Evolutionary conservation across 2,888 invertebrate genomes (phyloP).

Genomic region (Alitta virens): DNA sequence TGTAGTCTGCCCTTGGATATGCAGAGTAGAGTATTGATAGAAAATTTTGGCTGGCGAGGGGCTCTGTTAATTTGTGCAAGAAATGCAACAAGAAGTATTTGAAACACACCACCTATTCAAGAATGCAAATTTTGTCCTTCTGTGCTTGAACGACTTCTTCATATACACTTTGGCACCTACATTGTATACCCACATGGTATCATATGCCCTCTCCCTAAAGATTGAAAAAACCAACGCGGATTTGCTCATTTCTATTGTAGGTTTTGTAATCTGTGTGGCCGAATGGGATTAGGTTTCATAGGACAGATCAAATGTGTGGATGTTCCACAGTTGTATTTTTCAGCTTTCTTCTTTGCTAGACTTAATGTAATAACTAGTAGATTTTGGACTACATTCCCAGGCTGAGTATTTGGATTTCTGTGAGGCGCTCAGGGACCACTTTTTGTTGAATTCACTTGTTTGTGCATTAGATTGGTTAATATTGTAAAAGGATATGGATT

Average conservation of each 20-base stretch:
- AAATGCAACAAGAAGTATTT: too few relatives aligned
- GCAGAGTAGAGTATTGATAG: background rate
- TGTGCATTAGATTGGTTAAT: constrained; percentile 31
- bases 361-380: constrained; percentile 27
- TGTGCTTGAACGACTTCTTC: too few relatives aligned
- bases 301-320: constrained; percentile 23
- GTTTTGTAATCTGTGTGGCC: constrained; percentile 34
- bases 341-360: constrained; percentile 30
- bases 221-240: constrained; percentile 28
- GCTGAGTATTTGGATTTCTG: constrained; percentile 32
- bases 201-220: constrained; percentile 28
- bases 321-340: background rate
- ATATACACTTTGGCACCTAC: too few relatives aligned
- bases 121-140: too few relatives aligned
- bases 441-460: constrained; percentile 29
- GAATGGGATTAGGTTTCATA: constrained; percentile 30
- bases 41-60: constrained; percentile 5
- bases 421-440: constrained; percentile 34
- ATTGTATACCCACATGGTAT: constrained; percentile 29
- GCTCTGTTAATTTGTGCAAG: constrained; percentile 4
- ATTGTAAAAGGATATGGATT: constrained; percentile 36
- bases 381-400: constrained; percentile 22
- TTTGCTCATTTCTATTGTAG: constrained; percentile 32
- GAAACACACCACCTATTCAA: too few relatives aligned
- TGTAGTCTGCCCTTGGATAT: constrained; percentile 10